These are phyloP conservation scores for Melanotaenia trifasciata DNA, from an alignment of 2,797 vertebrate genomes.

Conservation along the genomic window DNA sequence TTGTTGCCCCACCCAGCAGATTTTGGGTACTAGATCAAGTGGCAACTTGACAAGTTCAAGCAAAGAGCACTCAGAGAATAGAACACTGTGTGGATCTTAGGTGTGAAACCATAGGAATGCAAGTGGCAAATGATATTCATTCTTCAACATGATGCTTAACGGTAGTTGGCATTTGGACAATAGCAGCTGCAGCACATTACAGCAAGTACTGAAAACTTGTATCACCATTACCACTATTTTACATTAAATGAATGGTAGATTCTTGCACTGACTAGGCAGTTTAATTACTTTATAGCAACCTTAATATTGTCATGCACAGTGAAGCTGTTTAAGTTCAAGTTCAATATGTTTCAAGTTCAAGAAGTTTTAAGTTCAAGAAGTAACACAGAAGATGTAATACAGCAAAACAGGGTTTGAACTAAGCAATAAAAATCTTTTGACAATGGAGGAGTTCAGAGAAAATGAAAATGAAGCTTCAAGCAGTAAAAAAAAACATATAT, in stretches of 20 bases:
- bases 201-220: slow-evolving; percentile 21
- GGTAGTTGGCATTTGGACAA: slow-evolving; percentile 51
- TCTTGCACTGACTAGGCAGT: background rate
- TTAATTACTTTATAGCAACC: background rate
- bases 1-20: slow-evolving; percentile 60
- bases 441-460: too few relatives aligned
- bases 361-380: too few relatives aligned
- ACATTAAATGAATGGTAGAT: background rate
- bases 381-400: too few relatives aligned
- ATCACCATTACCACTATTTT: background rate
- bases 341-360: too few relatives aligned
- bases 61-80: slow-evolving; percentile 66
- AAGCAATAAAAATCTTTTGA: too few relatives aligned
- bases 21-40: slow-evolving; percentile 69
- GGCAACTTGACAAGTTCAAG: slow-evolving; percentile 77
- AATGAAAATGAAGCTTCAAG: too few relatives aligned
- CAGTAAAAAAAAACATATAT: background rate
- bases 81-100: slow-evolving; percentile 68
- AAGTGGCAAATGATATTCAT: slow-evolving; percentile 66
- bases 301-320: background rate
- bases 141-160: slow-evolving; percentile 59
- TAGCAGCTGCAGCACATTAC: slow-evolving; percentile 31
- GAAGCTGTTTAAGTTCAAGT: background rate
- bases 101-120: slow-evolving; percentile 76
- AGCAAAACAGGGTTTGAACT: too few relatives aligned